These are phyloP conservation scores for Trypoxylus dichotomus DNA, from an alignment of 1,140 invertebrate genomes.

Conservation along the genomic window DNA sequence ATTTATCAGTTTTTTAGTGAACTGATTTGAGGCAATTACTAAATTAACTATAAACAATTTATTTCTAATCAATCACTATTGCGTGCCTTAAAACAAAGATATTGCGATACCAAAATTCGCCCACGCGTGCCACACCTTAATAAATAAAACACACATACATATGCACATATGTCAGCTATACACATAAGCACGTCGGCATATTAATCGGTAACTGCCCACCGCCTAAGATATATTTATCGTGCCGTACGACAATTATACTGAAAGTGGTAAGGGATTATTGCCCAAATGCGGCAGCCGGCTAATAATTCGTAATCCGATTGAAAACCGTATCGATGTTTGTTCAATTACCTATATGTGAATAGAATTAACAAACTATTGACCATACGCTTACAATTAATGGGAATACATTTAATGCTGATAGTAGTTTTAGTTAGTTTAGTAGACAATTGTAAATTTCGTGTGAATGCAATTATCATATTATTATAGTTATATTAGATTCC, in stretches of 20 bases:
- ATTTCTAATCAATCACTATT: not conserved
- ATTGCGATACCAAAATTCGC: not conserved
- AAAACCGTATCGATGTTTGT: not conserved
- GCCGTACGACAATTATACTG: not conserved
- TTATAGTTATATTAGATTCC: too few relatives aligned
- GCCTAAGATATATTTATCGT: conserved; percentile 5
- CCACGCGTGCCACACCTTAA: conserved; percentile 3
- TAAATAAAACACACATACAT: not conserved
- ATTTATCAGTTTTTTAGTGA: too few relatives aligned
- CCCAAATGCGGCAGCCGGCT: not conserved
- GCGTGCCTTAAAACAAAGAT: not conserved
- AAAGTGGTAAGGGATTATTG: not conserved
- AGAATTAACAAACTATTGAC: not conserved
- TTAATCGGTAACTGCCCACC: not conserved
- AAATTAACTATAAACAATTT: not conserved
- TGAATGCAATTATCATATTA: not conserved
- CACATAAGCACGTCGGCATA: not conserved
- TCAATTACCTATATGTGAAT: not conserved
- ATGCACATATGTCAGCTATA: too few relatives aligned
- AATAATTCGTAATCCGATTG: conserved; percentile 1
- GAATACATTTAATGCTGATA: not conserved
- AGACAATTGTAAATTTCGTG: not conserved
- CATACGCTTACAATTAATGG: not conserved
- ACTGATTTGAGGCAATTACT: not conserved
- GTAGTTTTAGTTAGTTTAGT: not conserved